Evolutionary conservation across 2,888 invertebrate species (phyloP).

Genomic region (Pandemis corylana): DNA sequence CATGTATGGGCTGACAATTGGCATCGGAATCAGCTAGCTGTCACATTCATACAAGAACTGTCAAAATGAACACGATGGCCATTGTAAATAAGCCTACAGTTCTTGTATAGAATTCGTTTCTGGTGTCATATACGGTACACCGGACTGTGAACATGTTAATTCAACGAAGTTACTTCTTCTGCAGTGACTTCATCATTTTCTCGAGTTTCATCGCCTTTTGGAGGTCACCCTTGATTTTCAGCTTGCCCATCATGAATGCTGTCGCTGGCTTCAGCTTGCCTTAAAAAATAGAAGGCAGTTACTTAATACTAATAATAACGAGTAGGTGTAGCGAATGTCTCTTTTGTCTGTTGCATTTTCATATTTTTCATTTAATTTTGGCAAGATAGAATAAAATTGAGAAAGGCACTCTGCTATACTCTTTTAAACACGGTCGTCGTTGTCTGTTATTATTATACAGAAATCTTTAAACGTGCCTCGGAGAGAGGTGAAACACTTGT

Average conservation of each 20-base stretch:
- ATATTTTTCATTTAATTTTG: too few species aligned
- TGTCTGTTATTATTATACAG: too few species aligned
- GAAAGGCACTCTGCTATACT: too few species aligned
- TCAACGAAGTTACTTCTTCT: conserved; percentile 77
- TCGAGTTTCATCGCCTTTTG: conserved; percentile 98
- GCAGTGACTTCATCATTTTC: conserved; percentile 93
- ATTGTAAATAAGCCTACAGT: neutral
- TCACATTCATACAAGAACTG: too few species aligned
- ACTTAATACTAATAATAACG: neutral
- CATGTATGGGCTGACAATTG: too few species aligned
- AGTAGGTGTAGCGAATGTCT: neutral
- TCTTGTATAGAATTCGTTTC: neutral
- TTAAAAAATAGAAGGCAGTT: conserved; percentile 48
- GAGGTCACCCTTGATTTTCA: conserved; percentile 96
- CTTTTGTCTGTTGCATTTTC: too few species aligned
- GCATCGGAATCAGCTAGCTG: too few species aligned
- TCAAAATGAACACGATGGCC: too few species aligned
- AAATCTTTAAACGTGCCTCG: too few species aligned
- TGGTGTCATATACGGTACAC: neutral
- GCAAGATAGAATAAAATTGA: too few species aligned
- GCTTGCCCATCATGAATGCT: conserved; percentile 98
- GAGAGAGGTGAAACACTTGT: too few species aligned
- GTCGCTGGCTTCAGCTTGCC: conserved; percentile 95
- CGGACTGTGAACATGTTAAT: conserved; percentile 19
- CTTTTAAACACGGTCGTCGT: too few species aligned